Base-by-base conservation (phyloP, 2,888 invertebrate species). In the Dione vanillae region DNA sequence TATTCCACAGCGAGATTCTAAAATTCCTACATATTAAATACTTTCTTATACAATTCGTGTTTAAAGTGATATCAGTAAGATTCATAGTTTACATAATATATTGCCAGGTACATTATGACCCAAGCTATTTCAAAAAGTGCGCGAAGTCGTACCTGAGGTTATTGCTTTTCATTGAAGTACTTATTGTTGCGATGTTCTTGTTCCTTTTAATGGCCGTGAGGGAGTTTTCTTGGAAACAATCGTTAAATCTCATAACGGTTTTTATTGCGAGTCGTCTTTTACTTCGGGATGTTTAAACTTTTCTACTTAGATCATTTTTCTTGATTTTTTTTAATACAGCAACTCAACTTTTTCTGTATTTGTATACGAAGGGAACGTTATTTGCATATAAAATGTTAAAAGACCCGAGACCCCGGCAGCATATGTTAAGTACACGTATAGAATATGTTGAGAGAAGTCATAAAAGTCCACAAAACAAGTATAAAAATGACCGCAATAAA, bases 81-180 rank as follows among this genome's bases (percentile, higher is more conserved):
- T 45, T 61, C 35, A 68, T 52, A 52, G 27, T 43, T 40, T 52
- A 14, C 9, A 74, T 66, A 71, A 75, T 74, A 78, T 76, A 80
- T 76, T 76, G 79, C 72, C 67, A 72, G 78, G 77, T 79, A n/a
- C n/a, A n/a, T n/a, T n/a, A n/a, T n/a, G n/a, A n/a, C n/a, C n/a
- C n/a, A n/a, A n/a, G n/a, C n/a, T 78, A 82, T 82, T 82, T 82
- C 77, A 78, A 78, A 82, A 84, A 83, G 79, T 77, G 76, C 78
- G 78, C 65, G 71, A 66, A 70, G 45, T 69, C 67, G 64, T 73
- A 72, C 67, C 73, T 70, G 65, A 52, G 67, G 73, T 72, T 77
- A 74, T 77, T 74, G 75, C 75, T 76, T 74, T 74, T 75, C 78
- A 72, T 74, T 76, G 78, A 76, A 77, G 70, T 78, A 77, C 73